Evolutionary conservation across 1,140 invertebrate species (phyloP).

Genomic region (Globodera ellingtonae): DNA sequence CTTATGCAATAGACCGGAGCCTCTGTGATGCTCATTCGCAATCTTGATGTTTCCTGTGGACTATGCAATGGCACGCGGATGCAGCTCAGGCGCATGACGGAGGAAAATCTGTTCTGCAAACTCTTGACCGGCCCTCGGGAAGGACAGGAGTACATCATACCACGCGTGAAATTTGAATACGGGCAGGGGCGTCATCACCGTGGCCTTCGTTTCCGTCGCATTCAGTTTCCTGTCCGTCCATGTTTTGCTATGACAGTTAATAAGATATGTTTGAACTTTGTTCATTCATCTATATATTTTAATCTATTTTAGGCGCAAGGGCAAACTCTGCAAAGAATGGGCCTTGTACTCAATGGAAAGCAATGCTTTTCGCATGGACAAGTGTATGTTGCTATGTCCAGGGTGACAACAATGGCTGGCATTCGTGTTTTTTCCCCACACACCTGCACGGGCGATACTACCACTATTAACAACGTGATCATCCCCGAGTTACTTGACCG

Average conservation of each 20-base stretch:
- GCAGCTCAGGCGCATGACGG: neutral
- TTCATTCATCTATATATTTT: neutral
- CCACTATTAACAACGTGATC: conserved; percentile 23
- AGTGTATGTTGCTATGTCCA: conserved; percentile 59
- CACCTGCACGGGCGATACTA: neutral
- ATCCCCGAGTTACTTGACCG: conserved; percentile 26
- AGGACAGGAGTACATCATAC: conserved; percentile 8
- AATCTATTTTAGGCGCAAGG: conserved; percentile 66
- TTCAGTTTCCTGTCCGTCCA: conserved; percentile 69
- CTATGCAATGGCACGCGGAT: conserved; percentile 9
- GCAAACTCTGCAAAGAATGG: conserved; percentile 62
- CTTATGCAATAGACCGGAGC: neutral
- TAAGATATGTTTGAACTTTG: conserved; percentile 55
- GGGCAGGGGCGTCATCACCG: conserved; percentile 14
- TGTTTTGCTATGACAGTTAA: conserved; percentile 70
- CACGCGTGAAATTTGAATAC: conserved; percentile 10
- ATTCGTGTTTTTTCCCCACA: conserved; percentile 7
- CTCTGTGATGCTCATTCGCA: neutral
- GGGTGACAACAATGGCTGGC: conserved; percentile 18
- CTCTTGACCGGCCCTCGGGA: conserved; percentile 2
- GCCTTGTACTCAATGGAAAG: conserved; percentile 64
- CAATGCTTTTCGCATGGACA: conserved; percentile 67
- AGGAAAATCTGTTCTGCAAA: neutral
- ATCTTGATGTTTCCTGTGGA: neutral
- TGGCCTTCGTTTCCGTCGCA: conserved; percentile 34